Evolutionary conservation across 1,140 invertebrate genomes (phyloP).

Genomic region (Mactra quadrangularis): DNA sequence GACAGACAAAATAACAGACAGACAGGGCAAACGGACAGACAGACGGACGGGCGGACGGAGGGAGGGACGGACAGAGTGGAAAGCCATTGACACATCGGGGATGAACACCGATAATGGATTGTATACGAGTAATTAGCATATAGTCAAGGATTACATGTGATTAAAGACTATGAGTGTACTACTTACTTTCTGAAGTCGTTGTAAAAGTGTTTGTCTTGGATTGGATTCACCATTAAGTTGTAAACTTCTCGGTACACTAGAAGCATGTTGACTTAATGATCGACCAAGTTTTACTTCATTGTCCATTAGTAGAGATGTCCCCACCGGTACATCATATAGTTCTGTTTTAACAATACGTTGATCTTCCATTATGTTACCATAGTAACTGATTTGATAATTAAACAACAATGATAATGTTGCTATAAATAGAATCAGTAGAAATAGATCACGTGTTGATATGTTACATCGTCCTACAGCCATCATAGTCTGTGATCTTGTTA

Average conservation of each 20-base stretch:
- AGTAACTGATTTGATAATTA: conserved; percentile 26
- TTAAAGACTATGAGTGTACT: too few relatives aligned
- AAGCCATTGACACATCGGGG: too few relatives aligned
- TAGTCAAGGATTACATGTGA: too few relatives aligned
- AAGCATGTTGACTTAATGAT: conserved; percentile 15
- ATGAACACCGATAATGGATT: too few relatives aligned
- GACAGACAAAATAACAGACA: too few relatives aligned
- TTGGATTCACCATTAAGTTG: background rate
- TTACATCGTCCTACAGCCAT: background rate
- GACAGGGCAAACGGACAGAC: too few relatives aligned
- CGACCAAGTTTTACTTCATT: conserved; percentile 14
- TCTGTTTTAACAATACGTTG: background rate
- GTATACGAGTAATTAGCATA: too few relatives aligned
- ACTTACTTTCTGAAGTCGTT: too few relatives aligned
- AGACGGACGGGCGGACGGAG: too few relatives aligned
- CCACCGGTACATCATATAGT: background rate
- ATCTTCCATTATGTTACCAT: background rate
- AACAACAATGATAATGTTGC: conserved; percentile 1
- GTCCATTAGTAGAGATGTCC: background rate
- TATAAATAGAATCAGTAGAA: conserved; percentile 2
- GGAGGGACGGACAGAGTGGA: too few relatives aligned
- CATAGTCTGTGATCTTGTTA: too few relatives aligned
- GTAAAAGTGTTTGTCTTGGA: background rate
- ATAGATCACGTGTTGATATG: background rate
- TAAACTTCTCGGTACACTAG: background rate